These are phyloP conservation scores for Plemyria rubiginata DNA, from an alignment of 2,888 invertebrate species.

Conservation along the genomic window DNA sequence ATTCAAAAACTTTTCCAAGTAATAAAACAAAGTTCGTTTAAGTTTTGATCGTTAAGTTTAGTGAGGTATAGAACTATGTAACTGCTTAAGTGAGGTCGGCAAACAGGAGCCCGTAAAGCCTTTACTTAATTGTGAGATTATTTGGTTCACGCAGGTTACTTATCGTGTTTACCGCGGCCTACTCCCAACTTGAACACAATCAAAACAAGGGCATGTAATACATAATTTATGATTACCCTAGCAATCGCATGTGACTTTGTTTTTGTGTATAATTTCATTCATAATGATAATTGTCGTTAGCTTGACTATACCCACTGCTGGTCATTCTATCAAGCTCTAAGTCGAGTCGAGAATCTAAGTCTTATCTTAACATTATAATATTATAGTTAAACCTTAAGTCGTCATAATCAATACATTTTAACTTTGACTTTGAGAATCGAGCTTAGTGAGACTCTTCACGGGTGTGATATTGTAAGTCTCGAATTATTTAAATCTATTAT, in stretches of 20 bases:
- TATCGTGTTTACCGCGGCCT: constrained; percentile 62
- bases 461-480: too few species aligned
- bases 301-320: too few species aligned
- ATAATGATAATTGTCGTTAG: too few species aligned
- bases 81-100: constrained; percentile 47
- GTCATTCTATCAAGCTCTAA: too few species aligned
- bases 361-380: too few species aligned
- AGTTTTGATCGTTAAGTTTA: constrained; percentile 48
- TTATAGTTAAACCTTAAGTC: too few species aligned
- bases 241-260: not conserved
- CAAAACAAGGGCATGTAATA: constrained; percentile 33
- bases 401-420: too few species aligned
- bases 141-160: constrained; percentile 61
- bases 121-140: constrained; percentile 68
- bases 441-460: too few species aligned
- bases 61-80: constrained; percentile 45
- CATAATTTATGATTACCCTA: constrained; percentile 15
- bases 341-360: too few species aligned
- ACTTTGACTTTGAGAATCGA: too few species aligned
- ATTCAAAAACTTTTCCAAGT: constrained; percentile 33
- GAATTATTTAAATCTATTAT: too few species aligned
- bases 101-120: constrained; percentile 60
- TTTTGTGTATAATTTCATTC: not conserved
- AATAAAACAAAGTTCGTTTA: constrained; percentile 44
- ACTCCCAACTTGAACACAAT: constrained; percentile 42